Evolutionary conservation across 2,113 vertebrate species (phyloP), one percentile per base, ranked within the genome.

Genomic region (Theristicus caerulescens): DNA sequence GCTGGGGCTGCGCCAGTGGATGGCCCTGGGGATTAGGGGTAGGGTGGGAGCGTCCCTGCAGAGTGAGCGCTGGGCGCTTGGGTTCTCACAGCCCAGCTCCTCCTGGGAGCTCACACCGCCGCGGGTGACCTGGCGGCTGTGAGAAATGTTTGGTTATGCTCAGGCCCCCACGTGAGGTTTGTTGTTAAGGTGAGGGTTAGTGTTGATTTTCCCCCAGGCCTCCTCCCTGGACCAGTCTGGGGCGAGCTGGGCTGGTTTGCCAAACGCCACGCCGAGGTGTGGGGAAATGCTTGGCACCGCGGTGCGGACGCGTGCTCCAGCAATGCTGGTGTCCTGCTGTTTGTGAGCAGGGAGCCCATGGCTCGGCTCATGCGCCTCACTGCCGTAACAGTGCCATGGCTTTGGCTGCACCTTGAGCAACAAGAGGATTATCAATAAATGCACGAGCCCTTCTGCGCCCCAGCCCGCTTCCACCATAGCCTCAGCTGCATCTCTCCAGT

Each of bases 221-320:
- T 32, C 54, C 54, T 57, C 54, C 17, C 31, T 12, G 54, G 54
- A 20, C 31, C 17, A 12, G 54, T 29, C 29, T 2, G 54, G 19
- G 54, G 54, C 7, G 54, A 32, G 18, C 31, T 12, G 54, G 54
- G 54, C 54, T 18, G 54, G 54, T 32, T 57, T 20, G 54, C 31
- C 54, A 18, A 29, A 17, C 52, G 16, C 52, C 52, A 17, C 5
- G 2, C 61, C 22, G 49, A 36, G 79, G 20, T 2, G 27, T 8
- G 40, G 40, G 64, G 34, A 38, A 16, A 21, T 2, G 6, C 80
- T 34, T 10, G 42, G 54, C 42, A 20, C 13, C 27, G 26, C 1
- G 7, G 29, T 5, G 22, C 9, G 2, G 66, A 13, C 3, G 3
- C 2, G 11, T 14, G 17, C n/a, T n/a, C 36, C n/a, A 5, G 29